Base-by-base conservation (phyloP, 1,140 invertebrate species). In the Zaprionus kolodkinae region DNA sequence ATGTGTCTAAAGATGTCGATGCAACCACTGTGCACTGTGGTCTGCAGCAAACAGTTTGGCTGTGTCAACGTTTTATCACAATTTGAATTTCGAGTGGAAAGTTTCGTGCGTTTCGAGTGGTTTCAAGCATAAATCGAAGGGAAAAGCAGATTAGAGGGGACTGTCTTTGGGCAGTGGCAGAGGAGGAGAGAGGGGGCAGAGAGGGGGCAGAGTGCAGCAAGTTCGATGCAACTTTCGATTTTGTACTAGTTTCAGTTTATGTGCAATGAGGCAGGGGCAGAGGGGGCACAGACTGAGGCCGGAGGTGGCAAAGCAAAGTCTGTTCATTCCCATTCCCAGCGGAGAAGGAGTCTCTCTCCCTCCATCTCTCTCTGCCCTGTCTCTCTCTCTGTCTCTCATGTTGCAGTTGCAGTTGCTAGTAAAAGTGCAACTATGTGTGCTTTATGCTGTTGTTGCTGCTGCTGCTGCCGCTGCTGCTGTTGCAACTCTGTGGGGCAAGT, bases 341-440 rank as follows among this genome's bases (percentile, higher is more conserved):
- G 21, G 21, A 21, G 21, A 21, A 25, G 45, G 17, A 25, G 5
- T 50, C 45, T 35, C 27, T 15, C 2, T 21, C 45, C 12, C 3
- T n/a, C 6, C 2, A 6, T 3, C 33, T 65, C 43, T 56, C 63
- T 35, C 15, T 7, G 1, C 21, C 21, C 10, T 52, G 5, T 6
- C 12, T 13, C 17, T 17, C 1, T 12, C 56, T 59, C 9, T 25
- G 11, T 13, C 38, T 35, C 48, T 61, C 57, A 27, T 72, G 71
- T 68, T 79, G 72, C 76, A 62, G 66, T 33, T 74, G 66, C 50
- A 74, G 56, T 61, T 72, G 83, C 57, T 55, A 79, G 83, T 86
- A 86, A 86, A 86, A 86, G 79, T 88, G 83, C 84, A 86, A 86
- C 83, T 86, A 88, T 86, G 84, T 86, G 72, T 63, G 76, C 54